A percentile compares a stretch with the other conserved stretches of the same genome.
Evolutionary conservation across 2,888 invertebrate genomes (phyloP).

Genomic region (Cylindroiulus punctatus): DNA sequence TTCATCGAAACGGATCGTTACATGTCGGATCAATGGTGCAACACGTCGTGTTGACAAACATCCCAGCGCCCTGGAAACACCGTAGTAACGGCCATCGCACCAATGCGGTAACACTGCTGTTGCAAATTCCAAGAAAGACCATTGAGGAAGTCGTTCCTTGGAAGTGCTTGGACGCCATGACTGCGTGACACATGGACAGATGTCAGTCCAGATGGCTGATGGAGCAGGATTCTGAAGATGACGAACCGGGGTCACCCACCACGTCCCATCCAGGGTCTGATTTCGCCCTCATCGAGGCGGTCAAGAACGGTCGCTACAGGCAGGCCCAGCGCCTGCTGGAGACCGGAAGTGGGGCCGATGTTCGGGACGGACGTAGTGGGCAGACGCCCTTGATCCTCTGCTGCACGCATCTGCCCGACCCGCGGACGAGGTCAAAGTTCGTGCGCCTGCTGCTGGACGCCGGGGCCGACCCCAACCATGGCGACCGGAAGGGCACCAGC

Average conservation of each 20-base stretch:
- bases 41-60: not conserved
- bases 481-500: constrained; percentile 53
- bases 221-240: not conserved
- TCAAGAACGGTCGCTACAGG: constrained; percentile 52
- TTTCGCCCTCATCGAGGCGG: constrained; percentile 55
- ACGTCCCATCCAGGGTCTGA: not conserved
- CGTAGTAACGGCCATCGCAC: not conserved
- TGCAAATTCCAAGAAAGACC: not conserved
- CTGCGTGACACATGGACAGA: not conserved
- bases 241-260: not conserved
- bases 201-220: not conserved
- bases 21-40: not conserved
- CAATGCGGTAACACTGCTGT: no score
- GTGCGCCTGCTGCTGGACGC: constrained; percentile 53
- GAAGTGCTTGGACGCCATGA: not conserved
- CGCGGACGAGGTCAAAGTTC: constrained; percentile 47
- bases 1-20: not conserved
- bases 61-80: not conserved
- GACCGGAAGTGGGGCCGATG: constrained; percentile 61
- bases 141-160: not conserved
- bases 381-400: constrained; percentile 60
- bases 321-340: constrained; percentile 59
- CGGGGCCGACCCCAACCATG: constrained; percentile 56
- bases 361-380: constrained; percentile 59
- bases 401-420: constrained; percentile 9